Percentiles rank a stretch among this genome's conserved stretches.
These are phyloP conservation scores for Phylloscopus collybita DNA, from an alignment of 2,797 vertebrate species.

Conservation along the genomic window DNA sequence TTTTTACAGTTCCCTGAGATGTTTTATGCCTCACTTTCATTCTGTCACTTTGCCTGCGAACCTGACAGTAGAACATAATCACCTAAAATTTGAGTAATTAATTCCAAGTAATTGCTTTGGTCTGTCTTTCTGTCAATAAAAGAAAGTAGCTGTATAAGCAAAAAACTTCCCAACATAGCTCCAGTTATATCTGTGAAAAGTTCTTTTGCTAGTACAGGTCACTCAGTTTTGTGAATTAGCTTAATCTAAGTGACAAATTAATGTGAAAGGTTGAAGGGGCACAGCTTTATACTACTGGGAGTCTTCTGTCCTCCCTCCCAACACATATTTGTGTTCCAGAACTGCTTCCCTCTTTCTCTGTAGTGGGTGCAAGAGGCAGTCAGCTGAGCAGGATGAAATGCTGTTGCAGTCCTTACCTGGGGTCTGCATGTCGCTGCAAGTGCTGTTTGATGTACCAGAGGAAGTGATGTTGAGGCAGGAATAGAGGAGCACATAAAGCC, in stretches of 20 bases:
- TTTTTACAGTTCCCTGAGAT: neutral
- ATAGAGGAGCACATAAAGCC: constrained; percentile 92
- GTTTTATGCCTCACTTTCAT: neutral
- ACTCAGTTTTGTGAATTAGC: neutral
- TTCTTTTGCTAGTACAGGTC: neutral
- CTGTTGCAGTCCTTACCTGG: constrained; percentile 79
- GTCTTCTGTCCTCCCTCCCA: neutral
- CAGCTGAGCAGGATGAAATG: neutral
- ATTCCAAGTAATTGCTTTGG: neutral
- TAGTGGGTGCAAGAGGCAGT: neutral
- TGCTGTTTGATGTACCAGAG: constrained; percentile 94
- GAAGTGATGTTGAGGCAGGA: constrained; percentile 94
- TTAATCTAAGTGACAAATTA: neutral
- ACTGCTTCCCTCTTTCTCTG: neutral
- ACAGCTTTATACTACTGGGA: neutral
- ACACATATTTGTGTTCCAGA: neutral
- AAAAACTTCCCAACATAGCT: neutral
- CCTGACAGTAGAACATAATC: neutral
- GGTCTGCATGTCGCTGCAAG: constrained; percentile 88
- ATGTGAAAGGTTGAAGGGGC: neutral
- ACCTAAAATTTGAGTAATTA: neutral
- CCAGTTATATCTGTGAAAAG: neutral
- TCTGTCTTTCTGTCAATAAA: neutral
- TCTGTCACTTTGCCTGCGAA: neutral
- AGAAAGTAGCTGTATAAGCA: neutral